Conservation (phyloP, 2,797 vertebrate genomes). For the Karalla daura region DNA sequence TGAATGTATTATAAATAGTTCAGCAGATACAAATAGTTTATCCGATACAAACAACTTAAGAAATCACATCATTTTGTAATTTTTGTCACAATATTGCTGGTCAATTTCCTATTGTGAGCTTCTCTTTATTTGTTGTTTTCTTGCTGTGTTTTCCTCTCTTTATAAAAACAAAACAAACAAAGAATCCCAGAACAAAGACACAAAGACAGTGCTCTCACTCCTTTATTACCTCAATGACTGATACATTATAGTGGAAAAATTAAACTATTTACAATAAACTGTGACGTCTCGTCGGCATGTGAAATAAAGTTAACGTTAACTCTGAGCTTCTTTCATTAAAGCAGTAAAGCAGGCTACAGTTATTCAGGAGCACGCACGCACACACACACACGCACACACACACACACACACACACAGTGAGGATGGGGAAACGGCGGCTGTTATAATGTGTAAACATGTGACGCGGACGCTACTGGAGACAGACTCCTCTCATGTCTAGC, state of each 20-base stretch:
- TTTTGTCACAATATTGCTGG: neutral
- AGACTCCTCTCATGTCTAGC: too few relatives aligned
- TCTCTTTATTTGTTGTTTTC: neutral
- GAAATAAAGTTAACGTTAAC: slow-evolving; percentile 68
- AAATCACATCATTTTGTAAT: neutral
- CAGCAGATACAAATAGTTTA: too few relatives aligned
- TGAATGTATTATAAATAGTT: neutral
- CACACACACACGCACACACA: too few relatives aligned
- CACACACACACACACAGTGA: slow-evolving; percentile 41
- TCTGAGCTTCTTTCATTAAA: slow-evolving; percentile 67
- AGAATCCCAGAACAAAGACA: slow-evolving; percentile 20
- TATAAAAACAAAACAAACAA: slow-evolving; percentile 25
- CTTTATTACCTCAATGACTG: slow-evolving; percentile 78
- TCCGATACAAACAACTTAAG: too few relatives aligned
- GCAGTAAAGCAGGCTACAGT: slow-evolving; percentile 74
- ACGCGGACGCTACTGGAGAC: slow-evolving; percentile 41
- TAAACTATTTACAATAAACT: slow-evolving; percentile 79
- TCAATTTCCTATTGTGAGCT: neutral
- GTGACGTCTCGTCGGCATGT: slow-evolving; percentile 59
- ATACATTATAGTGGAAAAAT: slow-evolving; percentile 77
- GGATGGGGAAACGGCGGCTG: slow-evolving; percentile 36
- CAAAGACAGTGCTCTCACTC: slow-evolving; percentile 67
- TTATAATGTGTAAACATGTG: neutral
- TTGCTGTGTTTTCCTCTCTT: neutral
- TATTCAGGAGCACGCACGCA: slow-evolving; percentile 49